Conservation (phyloP, 1,140 invertebrate genomes). For the Riptortus pedestris region DNA sequence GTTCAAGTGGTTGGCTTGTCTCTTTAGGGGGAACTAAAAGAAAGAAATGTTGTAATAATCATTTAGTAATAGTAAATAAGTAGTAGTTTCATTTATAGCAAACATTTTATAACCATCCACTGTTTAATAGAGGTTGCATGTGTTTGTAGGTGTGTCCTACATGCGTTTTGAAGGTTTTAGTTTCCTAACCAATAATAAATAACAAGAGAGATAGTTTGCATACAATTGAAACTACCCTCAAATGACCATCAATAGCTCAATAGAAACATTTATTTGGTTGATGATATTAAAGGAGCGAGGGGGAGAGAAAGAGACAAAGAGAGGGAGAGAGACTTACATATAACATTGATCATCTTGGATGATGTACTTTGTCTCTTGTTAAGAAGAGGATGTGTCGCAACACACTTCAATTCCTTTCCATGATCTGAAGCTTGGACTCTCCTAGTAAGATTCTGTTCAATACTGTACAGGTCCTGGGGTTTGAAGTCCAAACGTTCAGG, state of each 20-base stretch:
- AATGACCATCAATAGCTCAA: neutral
- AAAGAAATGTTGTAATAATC: neutral
- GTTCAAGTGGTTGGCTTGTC: conserved; percentile 42
- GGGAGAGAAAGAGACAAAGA: too few species aligned
- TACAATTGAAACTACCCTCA: too few species aligned
- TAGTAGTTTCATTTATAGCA: neutral
- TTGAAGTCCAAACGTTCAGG: conserved; percentile 37
- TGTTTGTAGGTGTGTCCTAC: too few species aligned
- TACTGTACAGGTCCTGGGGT: conserved; percentile 43
- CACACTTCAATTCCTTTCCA: conserved; percentile 50
- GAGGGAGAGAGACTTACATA: conserved; percentile 44
- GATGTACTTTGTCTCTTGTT: conserved; percentile 33
- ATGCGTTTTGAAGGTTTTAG: too few species aligned
- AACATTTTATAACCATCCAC: neutral
- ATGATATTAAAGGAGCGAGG: neutral
- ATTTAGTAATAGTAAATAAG: neutral
- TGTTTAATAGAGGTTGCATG: neutral
- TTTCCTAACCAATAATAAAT: too few species aligned
- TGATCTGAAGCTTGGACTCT: conserved; percentile 50
- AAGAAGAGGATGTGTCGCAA: conserved; percentile 52
- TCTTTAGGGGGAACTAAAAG: conserved; percentile 49
- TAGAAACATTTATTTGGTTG: neutral
- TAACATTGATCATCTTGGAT: conserved; percentile 46
- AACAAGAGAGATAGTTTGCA: too few species aligned
- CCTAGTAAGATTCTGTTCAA: conserved; percentile 51